Evolutionary conservation across 2,113 vertebrate species (phyloP).

Genomic region (Potamarius usumacintae): DNA sequence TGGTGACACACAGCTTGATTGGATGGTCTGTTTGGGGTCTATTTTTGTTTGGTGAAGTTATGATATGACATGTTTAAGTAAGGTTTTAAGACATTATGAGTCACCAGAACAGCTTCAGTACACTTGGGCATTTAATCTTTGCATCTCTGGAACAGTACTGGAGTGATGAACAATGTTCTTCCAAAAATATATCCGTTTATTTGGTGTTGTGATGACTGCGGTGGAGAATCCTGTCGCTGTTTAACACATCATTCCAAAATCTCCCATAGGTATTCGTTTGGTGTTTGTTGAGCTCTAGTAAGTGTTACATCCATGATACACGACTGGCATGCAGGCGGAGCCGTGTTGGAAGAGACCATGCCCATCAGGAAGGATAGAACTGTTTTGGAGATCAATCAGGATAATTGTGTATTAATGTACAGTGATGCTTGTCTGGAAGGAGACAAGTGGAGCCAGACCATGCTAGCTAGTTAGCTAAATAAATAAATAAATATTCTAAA

Average conservation of each 20-base stretch:
- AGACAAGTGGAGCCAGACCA: background rate
- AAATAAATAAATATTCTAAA: background rate
- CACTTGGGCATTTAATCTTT: background rate
- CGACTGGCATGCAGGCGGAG: background rate
- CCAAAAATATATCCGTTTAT: background rate
- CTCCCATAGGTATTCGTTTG: background rate
- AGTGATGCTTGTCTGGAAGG: background rate
- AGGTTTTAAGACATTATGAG: background rate
- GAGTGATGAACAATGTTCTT: background rate
- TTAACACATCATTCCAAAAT: background rate
- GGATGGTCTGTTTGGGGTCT: background rate
- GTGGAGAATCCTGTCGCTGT: too few species aligned
- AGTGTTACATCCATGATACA: background rate
- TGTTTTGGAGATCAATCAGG: background rate
- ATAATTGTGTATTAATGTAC: background rate
- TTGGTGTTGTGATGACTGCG: too few species aligned
- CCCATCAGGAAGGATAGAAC: background rate
- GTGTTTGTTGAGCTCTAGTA: background rate
- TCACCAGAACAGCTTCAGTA: background rate
- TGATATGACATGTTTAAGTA: background rate
- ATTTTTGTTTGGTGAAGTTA: too few species aligned
- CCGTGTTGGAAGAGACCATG: background rate
- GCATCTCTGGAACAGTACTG: too few species aligned
- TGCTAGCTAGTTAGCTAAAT: background rate
- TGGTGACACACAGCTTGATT: constrained; percentile 20